These are phyloP conservation scores for Venusia cambrica DNA, from an alignment of 2,888 invertebrate genomes.

Conservation along the genomic window DNA sequence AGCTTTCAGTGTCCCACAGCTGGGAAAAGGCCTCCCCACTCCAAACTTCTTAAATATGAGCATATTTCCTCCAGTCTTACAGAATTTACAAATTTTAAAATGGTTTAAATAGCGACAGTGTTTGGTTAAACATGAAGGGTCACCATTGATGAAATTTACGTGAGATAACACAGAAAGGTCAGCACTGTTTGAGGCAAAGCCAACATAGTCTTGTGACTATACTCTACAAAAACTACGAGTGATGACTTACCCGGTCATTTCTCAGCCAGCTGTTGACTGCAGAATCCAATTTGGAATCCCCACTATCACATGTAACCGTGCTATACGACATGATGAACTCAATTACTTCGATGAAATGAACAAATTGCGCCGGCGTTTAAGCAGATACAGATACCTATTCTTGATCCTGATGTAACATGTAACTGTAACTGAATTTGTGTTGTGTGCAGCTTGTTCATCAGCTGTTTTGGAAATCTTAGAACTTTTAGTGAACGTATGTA, in stretches of 20 bases:
- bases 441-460: too few relatives aligned
- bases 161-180: conserved; percentile 5
- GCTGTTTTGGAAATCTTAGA: too few relatives aligned
- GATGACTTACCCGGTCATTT: conserved; percentile 84
- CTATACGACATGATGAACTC: conserved; percentile 8
- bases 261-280: conserved; percentile 87
- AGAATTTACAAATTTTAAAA: too few relatives aligned
- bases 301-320: conserved; percentile 59
- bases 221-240: conserved; percentile 1
- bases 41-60: too few relatives aligned
- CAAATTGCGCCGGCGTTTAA: conserved; percentile 11
- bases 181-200: conserved; percentile 8
- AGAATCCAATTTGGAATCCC: conserved; percentile 79
- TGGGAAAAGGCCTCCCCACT: too few relatives aligned
- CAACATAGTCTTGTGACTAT: conserved; percentile 12
- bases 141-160: too few relatives aligned
- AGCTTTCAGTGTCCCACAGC: too few relatives aligned
- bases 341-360: conserved; percentile 1
- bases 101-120: too few relatives aligned
- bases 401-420: neutral
- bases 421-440: too few relatives aligned
- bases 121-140: conserved; percentile 1
- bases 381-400: too few relatives aligned
- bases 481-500: too few relatives aligned
- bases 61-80: too few relatives aligned